A percentile compares a stretch with the other conserved stretches of the same genome.
Conservation (phyloP, 2,888 invertebrate genomes). For the Pandemis cinnamomeana region DNA sequence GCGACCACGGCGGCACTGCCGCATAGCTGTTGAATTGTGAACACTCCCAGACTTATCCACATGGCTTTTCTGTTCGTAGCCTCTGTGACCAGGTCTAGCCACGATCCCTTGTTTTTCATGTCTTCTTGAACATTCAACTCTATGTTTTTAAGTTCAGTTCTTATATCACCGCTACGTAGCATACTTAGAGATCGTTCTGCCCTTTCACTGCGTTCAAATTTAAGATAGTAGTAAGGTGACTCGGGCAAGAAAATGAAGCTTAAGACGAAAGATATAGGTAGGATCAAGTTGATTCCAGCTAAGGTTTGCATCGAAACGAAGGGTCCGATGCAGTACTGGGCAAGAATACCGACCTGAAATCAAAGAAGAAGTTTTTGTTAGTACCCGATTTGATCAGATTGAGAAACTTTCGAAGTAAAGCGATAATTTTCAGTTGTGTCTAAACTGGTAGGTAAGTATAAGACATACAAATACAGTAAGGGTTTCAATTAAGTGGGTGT, state of each 20-base stretch:
- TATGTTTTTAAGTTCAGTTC: constrained; percentile 82
- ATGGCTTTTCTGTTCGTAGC: constrained; percentile 86
- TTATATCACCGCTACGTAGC: constrained; percentile 84
- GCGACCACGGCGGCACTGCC: constrained; percentile 87
- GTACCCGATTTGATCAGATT: background rate
- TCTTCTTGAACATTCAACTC: constrained; percentile 82
- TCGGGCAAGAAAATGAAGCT: constrained; percentile 87
- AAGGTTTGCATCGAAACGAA: constrained; percentile 82
- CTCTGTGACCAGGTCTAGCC: constrained; percentile 81
- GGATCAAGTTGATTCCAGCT: constrained; percentile 82
- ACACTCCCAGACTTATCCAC: constrained; percentile 85
- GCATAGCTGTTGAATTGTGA: constrained; percentile 86
- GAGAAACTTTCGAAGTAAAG: background rate
- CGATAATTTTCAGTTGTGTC: background rate
- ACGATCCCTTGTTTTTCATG: constrained; percentile 78
- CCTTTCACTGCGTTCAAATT: constrained; percentile 80
- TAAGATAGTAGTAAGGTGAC: constrained; percentile 85
- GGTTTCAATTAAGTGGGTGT: constrained; percentile 6
- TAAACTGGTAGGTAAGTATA: background rate
- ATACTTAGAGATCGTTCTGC: constrained; percentile 84
- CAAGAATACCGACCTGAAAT: constrained; percentile 84
- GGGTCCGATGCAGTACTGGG: constrained; percentile 86
- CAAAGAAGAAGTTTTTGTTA: constrained; percentile 43
- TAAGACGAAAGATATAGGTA: constrained; percentile 83
- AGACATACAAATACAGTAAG: background rate